phyloP scores from a whole-genome alignment of 2,113 vertebrate genomes.

The Phasianus colchicus region DNA sequence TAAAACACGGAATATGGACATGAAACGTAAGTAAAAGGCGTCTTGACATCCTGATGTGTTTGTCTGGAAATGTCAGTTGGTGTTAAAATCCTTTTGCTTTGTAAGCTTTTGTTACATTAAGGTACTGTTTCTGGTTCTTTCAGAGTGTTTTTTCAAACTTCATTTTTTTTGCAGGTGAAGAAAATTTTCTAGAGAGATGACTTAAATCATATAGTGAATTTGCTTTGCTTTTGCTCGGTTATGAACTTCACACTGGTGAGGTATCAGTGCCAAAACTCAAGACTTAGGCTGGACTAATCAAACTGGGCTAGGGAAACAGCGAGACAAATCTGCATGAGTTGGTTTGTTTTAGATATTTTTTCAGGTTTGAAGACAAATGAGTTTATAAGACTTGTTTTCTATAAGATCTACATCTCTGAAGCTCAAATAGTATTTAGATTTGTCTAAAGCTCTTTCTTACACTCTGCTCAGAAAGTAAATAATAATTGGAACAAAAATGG shows the following conservation, averaged over 20 bases:
- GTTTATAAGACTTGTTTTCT: background rate
- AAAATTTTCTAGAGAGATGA: background rate
- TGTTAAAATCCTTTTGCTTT: background rate
- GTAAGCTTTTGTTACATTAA: background rate
- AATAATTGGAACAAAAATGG: too few species aligned
- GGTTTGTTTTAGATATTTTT: background rate
- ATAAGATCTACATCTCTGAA: too few species aligned
- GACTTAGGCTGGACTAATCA: background rate
- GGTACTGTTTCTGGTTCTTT: background rate
- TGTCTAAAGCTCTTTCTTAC: too few species aligned
- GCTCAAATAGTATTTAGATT: too few species aligned
- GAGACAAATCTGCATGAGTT: background rate
- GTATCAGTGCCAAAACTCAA: too few species aligned
- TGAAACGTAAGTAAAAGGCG: slow-evolving; percentile 91
- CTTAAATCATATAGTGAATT: too few species aligned
- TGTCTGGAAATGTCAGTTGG: background rate
- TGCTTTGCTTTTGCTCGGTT: too few species aligned
- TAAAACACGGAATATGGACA: slow-evolving; percentile 98
- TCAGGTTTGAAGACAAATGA: background rate
- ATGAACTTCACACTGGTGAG: too few species aligned
- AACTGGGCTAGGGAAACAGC: background rate
- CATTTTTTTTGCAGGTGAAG: background rate
- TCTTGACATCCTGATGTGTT: background rate
- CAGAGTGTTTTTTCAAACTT: background rate
- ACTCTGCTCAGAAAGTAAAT: too few species aligned